A percentile compares a stretch with the other conserved stretches of the same genome.
Conservation (phyloP, 2,888 invertebrate species). For the Polymixis flavicincta region DNA sequence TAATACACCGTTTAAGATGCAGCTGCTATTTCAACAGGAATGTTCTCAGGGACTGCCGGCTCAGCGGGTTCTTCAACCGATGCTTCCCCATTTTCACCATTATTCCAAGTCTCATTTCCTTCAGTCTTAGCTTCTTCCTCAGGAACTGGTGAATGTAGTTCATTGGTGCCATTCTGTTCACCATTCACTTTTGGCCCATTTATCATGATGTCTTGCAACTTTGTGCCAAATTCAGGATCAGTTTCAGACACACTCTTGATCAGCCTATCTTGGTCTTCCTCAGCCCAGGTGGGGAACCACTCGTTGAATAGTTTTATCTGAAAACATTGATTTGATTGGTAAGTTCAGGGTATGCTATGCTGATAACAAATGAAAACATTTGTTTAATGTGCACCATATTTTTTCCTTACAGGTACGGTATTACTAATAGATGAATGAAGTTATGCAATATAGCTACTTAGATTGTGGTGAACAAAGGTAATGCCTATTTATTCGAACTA, state of each 20-base stretch:
- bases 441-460: constrained; percentile 18
- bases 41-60: constrained; percentile 74
- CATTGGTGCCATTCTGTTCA: constrained; percentile 81
- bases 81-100: constrained; percentile 54
- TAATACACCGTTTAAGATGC: constrained; percentile 77
- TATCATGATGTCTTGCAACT: constrained; percentile 89
- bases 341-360: not conserved
- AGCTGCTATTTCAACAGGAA: constrained; percentile 84
- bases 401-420: not conserved
- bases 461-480: not conserved
- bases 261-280: constrained; percentile 93
- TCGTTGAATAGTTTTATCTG: constrained; percentile 95
- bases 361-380: not conserved
- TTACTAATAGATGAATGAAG: not conserved
- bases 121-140: constrained; percentile 67
- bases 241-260: constrained; percentile 93
- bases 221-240: constrained; percentile 93
- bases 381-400: not conserved
- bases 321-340: constrained; percentile 59
- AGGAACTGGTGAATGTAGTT: constrained; percentile 73
- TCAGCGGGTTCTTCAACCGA: constrained; percentile 63
- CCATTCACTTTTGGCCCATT: constrained; percentile 83
- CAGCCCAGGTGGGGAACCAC: constrained; percentile 95
- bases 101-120: constrained; percentile 59
- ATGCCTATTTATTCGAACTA: not conserved